A percentile compares a stretch with the other conserved stretches of the same genome.
phyloP scores from a whole-genome alignment of 2,888 invertebrate species.

The Diarsia rubi region DNA sequence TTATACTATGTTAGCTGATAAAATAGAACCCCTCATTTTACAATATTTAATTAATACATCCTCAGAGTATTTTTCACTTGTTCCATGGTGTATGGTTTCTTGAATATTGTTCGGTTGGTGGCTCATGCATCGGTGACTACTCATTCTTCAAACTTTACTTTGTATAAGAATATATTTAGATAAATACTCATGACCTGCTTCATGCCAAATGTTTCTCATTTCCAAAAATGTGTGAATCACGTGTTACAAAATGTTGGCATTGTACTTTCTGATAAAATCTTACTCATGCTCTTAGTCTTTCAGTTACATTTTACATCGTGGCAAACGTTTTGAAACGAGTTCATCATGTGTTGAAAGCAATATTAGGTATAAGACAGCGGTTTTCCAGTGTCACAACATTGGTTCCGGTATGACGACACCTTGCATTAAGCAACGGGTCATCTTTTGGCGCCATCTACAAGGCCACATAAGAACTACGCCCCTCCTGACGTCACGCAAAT shows the following conservation, averaged over 20 bases:
- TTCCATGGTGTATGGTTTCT: not conserved
- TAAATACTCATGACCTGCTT: constrained; percentile 30
- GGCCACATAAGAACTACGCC: not conserved
- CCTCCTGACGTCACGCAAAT: not conserved
- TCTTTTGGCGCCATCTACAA: not conserved
- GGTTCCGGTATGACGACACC: not conserved
- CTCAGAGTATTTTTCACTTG: not conserved
- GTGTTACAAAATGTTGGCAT: constrained; percentile 16
- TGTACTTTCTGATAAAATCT: constrained; percentile 5
- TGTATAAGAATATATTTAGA: constrained; percentile 25
- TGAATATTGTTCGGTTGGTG: not conserved
- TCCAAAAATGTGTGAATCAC: constrained; percentile 47
- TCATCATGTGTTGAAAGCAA: not conserved
- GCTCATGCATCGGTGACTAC: not conserved
- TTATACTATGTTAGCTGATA: not conserved
- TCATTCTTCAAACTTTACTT: not conserved
- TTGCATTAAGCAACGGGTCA: not conserved
- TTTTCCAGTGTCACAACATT: not conserved
- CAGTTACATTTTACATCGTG: not conserved
- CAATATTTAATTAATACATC: not conserved
- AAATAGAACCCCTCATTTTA: not conserved
- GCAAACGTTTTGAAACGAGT: not conserved
- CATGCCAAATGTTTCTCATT: constrained; percentile 26
- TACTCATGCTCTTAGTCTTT: constrained; percentile 14
- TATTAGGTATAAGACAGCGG: too few species aligned